These are phyloP conservation scores for Hycleus cichorii DNA, from an alignment of 1,140 invertebrate genomes.

Conservation along the genomic window DNA sequence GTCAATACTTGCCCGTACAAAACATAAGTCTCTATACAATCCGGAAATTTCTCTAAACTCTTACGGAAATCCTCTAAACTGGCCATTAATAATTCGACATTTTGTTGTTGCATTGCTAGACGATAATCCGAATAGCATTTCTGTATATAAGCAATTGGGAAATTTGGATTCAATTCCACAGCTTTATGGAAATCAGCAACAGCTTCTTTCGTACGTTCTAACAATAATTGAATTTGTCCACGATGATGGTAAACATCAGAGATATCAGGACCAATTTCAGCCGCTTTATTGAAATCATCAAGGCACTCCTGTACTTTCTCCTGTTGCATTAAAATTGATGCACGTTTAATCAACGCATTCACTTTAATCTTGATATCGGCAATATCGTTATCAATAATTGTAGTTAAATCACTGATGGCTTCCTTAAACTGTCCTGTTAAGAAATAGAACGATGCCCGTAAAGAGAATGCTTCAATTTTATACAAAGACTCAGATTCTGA, in stretches of 20 bases:
- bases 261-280: conserved; percentile 70
- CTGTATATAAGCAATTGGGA: conserved; percentile 78
- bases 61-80: conserved; percentile 65
- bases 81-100: conserved; percentile 49
- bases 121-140: conserved; percentile 81
- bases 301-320: conserved; percentile 66
- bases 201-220: conserved; percentile 73
- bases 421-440: conserved; percentile 63
- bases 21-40: conserved; percentile 76
- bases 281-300: conserved; percentile 69
- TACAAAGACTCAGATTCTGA: conserved; percentile 46
- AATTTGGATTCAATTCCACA: conserved; percentile 70
- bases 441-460: conserved; percentile 77
- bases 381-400: conserved; percentile 52
- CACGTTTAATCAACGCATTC: conserved; percentile 87
- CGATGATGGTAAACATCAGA: conserved; percentile 48
- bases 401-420: conserved; percentile 63
- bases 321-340: conserved; percentile 72
- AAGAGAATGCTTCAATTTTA: conserved; percentile 59
- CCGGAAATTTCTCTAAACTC: conserved; percentile 70
- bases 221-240: conserved; percentile 70
- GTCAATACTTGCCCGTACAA: conserved; percentile 70
- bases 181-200: conserved; percentile 77
- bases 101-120: conserved; percentile 49
- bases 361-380: conserved; percentile 57